Conservation (phyloP, 2,113 vertebrate genomes). For the Alces alces region DNA sequence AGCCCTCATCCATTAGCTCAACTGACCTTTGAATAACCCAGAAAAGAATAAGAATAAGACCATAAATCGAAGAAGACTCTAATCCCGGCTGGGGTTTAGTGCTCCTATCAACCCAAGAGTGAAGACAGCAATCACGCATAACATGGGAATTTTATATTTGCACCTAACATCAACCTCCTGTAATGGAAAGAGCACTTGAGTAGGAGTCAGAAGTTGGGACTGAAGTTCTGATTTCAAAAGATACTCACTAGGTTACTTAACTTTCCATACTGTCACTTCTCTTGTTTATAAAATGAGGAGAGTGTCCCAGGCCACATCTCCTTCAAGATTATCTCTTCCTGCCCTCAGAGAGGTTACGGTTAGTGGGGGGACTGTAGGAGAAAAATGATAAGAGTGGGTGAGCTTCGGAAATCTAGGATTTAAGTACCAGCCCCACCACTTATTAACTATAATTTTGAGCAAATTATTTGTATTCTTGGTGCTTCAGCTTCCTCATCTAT, state of each 20-base stretch:
- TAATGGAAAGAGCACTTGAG: not conserved
- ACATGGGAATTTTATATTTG: not conserved
- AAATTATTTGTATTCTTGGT: not conserved
- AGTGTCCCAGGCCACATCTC: not conserved
- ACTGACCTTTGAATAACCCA: slow-evolving; percentile 53
- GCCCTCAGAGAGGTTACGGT: not conserved
- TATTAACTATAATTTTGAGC: not conserved
- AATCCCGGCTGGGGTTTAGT: not conserved
- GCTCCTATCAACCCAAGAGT: not conserved
- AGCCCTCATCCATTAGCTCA: not conserved
- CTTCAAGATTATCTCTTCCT: not conserved
- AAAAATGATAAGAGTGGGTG: not conserved
- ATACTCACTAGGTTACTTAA: not conserved
- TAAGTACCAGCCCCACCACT: not conserved
- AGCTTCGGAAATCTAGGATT: not conserved
- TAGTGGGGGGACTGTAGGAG: not conserved
- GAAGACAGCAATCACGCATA: not conserved
- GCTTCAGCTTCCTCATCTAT: not conserved
- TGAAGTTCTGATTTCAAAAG: not conserved
- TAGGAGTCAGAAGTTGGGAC: not conserved
- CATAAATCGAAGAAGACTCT: not conserved
- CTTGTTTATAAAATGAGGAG: not conserved
- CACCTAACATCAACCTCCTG: not conserved
- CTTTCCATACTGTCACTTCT: not conserved
- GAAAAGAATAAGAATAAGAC: slow-evolving; percentile 1